Base-by-base conservation (phyloP, 2,113 vertebrate genomes). In the Saccopteryx leptura region DNA sequence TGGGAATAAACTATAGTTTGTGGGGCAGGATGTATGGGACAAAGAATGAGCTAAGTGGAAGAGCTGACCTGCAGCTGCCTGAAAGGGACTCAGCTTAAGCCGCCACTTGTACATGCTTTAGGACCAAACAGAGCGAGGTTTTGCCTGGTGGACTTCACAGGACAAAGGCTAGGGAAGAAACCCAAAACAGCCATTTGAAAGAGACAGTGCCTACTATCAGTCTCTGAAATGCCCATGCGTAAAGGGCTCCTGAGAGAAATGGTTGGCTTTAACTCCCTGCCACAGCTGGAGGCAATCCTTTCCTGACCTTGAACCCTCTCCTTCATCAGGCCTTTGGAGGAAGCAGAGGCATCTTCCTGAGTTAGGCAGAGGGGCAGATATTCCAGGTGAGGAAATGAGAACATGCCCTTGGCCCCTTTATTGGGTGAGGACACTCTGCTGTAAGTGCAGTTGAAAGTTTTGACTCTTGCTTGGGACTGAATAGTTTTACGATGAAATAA, bases 401-500 rank as follows among this genome's bases (percentile, higher is more conserved):
- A 48, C 0, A 0, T 69, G 69, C 50, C 31, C 9, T 79, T 52
- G 56, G 48, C 15, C 28, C 0, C 0, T 69, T 8, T 66, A 24
- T 24, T 71, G 56, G 21, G 56, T 23, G 5, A 89, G 15, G 69
- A 50, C 46, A 1, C 18, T 85, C 26, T 74, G 56, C 1, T 63
- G 7, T 33, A 91, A 93, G 52, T 5, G 1, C 0, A 15, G 0
- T 14, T 63, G 58, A 75, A 19, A 74, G 7, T 50, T 71, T 79
- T 28, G 24, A n/a, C 61, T 56, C 18, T 65, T 69, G 9, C 33
- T 50, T 83, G 69, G 54, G 26, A 81, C 2, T 4, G 24, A 88
- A 79, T 17, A 86, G 13, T 33, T 93, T 94, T 78, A 72, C 79
- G 78, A 69, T 31, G 33, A 90, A 87, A 89, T 78, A 71, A 24